Evolutionary conservation across 2,113 vertebrate species (phyloP).

Genomic region (Erythrocercus mccallii): DNA sequence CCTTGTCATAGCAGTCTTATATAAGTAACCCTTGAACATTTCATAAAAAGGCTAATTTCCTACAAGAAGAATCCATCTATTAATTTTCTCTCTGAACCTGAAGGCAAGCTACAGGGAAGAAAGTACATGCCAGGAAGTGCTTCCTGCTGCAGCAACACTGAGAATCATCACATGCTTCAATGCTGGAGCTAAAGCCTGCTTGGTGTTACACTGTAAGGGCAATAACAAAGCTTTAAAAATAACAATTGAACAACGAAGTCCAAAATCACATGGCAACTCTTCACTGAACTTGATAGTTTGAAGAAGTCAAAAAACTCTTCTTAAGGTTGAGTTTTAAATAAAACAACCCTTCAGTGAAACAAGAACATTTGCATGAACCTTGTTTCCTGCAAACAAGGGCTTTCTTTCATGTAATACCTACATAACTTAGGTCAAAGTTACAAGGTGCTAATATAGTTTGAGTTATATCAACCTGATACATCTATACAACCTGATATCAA

Average conservation of each 20-base stretch:
- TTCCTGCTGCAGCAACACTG: not conserved
- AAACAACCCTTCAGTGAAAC: not conserved
- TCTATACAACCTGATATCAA: not conserved
- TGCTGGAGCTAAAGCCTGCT: not conserved
- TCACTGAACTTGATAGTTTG: not conserved
- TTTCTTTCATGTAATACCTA: not conserved
- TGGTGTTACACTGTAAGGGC: not conserved
- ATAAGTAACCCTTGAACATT: not conserved
- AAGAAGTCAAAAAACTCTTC: not conserved
- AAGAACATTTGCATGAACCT: not conserved
- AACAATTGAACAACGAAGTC: not conserved
- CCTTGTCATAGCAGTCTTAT: not conserved
- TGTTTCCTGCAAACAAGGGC: not conserved
- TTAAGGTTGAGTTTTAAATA: not conserved
- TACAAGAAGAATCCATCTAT: not conserved
- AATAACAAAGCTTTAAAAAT: not conserved
- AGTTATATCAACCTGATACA: not conserved
- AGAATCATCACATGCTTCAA: not conserved
- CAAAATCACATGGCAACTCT: not conserved
- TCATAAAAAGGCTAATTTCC: not conserved
- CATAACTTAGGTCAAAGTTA: not conserved
- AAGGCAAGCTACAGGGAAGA: not conserved
- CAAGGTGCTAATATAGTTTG: not conserved
- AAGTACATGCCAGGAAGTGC: not conserved
- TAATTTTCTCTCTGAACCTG: not conserved